phyloP scores from a whole-genome alignment of 2,888 invertebrate species.

The Gisinianus flammeolus region DNA sequence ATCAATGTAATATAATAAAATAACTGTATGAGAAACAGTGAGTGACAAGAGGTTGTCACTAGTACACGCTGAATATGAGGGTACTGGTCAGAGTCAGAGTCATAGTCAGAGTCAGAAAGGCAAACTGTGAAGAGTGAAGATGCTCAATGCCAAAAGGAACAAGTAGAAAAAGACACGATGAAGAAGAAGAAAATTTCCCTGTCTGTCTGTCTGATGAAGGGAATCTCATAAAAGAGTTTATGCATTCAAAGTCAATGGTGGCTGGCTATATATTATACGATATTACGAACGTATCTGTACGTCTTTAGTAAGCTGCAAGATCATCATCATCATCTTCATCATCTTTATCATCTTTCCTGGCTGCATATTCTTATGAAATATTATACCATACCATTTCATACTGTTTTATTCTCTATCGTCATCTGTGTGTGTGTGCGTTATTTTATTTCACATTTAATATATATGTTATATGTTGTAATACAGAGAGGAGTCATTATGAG shows the following conservation, averaged over 20 bases:
- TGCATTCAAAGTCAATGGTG: too few species aligned
- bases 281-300: too few species aligned
- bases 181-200: not conserved
- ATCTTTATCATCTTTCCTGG: too few species aligned
- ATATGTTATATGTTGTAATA: too few species aligned
- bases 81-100: conserved; percentile 4
- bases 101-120: too few species aligned
- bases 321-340: too few species aligned
- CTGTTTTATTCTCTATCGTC: too few species aligned
- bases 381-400: too few species aligned
- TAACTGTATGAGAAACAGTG: conserved; percentile 36
- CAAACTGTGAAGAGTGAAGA: not conserved
- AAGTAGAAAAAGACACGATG: not conserved
- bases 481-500: not conserved
- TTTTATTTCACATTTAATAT: not conserved
- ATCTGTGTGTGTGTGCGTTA: not conserved
- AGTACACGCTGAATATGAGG: not conserved
- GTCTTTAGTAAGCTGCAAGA: too few species aligned
- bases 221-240: too few species aligned
- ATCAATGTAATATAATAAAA: conserved; percentile 33
- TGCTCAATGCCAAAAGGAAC: not conserved
- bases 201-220: conserved; percentile 5
- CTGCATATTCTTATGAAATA: too few species aligned
- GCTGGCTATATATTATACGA: too few species aligned
- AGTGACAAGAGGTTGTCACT: conserved; percentile 39